Base-by-base conservation (phyloP, 2,113 vertebrate species). In the Alexandromys fortis region DNA sequence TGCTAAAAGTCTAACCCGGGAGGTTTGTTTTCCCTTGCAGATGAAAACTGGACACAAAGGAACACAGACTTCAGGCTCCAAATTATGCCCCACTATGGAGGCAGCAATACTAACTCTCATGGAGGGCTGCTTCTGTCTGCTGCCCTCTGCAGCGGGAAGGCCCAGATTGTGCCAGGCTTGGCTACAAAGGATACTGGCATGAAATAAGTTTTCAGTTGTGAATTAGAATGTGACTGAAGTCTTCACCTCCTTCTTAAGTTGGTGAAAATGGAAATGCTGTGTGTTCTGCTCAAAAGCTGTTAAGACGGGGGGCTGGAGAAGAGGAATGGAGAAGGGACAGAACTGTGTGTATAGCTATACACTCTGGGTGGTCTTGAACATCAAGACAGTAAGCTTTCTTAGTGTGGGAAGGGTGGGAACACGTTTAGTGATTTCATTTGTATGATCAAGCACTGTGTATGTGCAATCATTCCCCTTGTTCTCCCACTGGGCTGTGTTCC, bases 171-270 rank as follows among this genome's bases (percentile, higher is more conserved):
- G 4, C n/a, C 45, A 52, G 89, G 8, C 16, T 92, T 76, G 4
- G 33, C 65, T 90, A 61, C 52, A 1, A 86, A 86, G 38, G 21
- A 88, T 92, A 79, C 33, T 35, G 73, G 10, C 63, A 76, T 96
- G 77, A 96, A 86, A 89, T 92, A 82, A 79, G 65, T 77, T 90
- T 97, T 95, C 38, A 90, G 0, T 63, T 92, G 61, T 81, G 72
- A 90, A 72, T 91, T 76, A 55, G 68, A 94, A 82, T 92, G 12
- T 0, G 5, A 30, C 38, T 78, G 67, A 13, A 21, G 90, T 94
- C 42, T 90, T 94, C 92, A 22, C 19, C 21, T 92, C 49, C 42
- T 45, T 10, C 90, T 92, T n/a, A 95, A 77, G 26, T 61, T 89
- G 58, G 3, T 12, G 38, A 87, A 90, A 11, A 92, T 35, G 58